phyloP scores from a whole-genome alignment of 2,888 invertebrate genomes.

The Pyrochroa serraticornis region DNA sequence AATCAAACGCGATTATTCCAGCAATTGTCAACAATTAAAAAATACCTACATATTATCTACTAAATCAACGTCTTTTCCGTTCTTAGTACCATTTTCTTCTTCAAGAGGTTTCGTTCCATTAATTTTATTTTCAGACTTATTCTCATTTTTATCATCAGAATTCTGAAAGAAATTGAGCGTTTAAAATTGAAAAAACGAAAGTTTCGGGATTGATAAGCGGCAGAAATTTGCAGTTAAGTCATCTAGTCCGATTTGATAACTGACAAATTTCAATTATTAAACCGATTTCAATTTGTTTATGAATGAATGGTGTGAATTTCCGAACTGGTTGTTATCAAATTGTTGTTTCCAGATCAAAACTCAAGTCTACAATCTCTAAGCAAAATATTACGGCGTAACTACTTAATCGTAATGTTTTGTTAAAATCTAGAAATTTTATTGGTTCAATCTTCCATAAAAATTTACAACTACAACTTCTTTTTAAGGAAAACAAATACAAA shows the following conservation, averaged over 20 bases:
- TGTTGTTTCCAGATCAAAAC: too few species aligned
- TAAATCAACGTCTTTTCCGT: slow-evolving; percentile 53
- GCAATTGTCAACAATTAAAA: slow-evolving; percentile 3
- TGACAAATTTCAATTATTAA: background rate
- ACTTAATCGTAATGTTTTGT: too few species aligned
- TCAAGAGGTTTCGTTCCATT: slow-evolving; percentile 52
- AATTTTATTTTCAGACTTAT: slow-evolving; percentile 49
- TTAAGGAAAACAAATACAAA: too few species aligned
- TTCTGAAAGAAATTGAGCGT: slow-evolving; percentile 38
- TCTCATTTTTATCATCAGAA: slow-evolving; percentile 50
- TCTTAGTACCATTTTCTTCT: slow-evolving; percentile 48
- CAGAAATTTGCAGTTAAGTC: too few species aligned
- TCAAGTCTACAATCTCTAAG: too few species aligned
- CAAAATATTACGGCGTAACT: too few species aligned
- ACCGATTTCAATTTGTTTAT: too few species aligned
- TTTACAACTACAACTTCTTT: too few species aligned
- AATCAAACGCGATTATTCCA: slow-evolving; percentile 29
- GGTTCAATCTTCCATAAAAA: too few species aligned
- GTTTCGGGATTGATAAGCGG: background rate
- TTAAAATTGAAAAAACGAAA: background rate
- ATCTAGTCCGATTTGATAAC: too few species aligned
- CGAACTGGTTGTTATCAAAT: too few species aligned
- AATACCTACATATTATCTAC: slow-evolving; percentile 58
- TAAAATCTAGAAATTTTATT: too few species aligned
- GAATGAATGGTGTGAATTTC: background rate